These are phyloP conservation scores for Drosophila setosimentum DNA, from an alignment of 2,888 invertebrate genomes.

Conservation along the genomic window DNA sequence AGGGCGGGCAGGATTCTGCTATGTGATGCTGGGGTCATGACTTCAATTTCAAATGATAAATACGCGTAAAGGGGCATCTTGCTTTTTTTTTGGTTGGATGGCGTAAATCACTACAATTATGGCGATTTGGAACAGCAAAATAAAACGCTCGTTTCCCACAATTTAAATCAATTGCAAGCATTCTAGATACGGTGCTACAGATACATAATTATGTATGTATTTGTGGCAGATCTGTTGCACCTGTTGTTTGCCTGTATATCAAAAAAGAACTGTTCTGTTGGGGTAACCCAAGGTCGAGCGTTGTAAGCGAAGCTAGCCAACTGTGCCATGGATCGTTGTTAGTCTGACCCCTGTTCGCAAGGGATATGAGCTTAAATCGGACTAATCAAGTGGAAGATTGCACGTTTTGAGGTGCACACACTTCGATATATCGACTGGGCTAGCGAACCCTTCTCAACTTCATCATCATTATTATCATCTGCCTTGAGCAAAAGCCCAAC, in stretches of 20 bases:
- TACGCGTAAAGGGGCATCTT: slow-evolving; percentile 14
- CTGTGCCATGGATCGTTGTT: slow-evolving; percentile 12
- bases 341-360: slow-evolving; percentile 10
- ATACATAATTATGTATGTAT: background rate
- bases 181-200: slow-evolving; percentile 37
- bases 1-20: slow-evolving; percentile 25
- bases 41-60: slow-evolving; percentile 71
- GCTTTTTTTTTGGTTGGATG: slow-evolving; percentile 7
- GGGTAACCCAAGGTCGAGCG: slow-evolving; percentile 64
- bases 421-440: slow-evolving; percentile 54
- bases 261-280: slow-evolving; percentile 66
- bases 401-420: slow-evolving; percentile 63
- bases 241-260: slow-evolving; percentile 48
- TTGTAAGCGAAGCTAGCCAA: slow-evolving; percentile 17
- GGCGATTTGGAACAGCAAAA: slow-evolving; percentile 8
- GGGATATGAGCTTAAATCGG: slow-evolving; percentile 48
- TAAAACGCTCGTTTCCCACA: slow-evolving; percentile 61
- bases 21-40: slow-evolving; percentile 66
- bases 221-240: slow-evolving; percentile 37
- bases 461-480: slow-evolving; percentile 70
- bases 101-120: slow-evolving; percentile 36
- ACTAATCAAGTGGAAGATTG: slow-evolving; percentile 81
- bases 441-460: slow-evolving; percentile 78
- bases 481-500: slow-evolving; percentile 42
- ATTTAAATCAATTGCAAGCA: slow-evolving; percentile 18